Evolutionary conservation across 2,888 invertebrate species (phyloP).

Genomic region (Monopis laevigella): DNA sequence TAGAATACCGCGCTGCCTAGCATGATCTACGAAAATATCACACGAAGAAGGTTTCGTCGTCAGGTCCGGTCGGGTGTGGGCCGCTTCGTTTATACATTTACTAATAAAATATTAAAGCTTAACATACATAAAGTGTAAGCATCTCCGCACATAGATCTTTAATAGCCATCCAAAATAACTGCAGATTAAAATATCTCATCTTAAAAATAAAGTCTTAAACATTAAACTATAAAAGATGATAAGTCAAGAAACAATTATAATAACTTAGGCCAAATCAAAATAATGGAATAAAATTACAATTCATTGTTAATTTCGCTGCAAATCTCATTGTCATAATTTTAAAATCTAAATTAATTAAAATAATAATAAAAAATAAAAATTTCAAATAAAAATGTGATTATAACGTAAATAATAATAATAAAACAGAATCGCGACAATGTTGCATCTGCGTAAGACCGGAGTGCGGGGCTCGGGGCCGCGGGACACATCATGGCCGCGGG

Average conservation of each 20-base stretch:
- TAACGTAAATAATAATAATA: constrained; percentile 6
- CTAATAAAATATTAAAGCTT: constrained; percentile 69
- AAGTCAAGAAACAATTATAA: constrained; percentile 41
- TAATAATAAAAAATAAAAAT: too few species aligned
- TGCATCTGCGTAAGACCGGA: not conserved
- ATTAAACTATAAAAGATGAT: constrained; percentile 50
- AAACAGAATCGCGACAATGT: constrained; percentile 2
- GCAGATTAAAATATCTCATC: constrained; percentile 66
- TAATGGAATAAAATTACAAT: constrained; percentile 26
- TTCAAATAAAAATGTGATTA: constrained; percentile 7
- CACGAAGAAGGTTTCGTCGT: too few species aligned
- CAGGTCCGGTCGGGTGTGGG: constrained; percentile 32
- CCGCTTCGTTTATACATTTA: constrained; percentile 60
- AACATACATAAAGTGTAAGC: constrained; percentile 69
- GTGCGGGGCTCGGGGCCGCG: constrained; percentile 25
- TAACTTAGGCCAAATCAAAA: constrained; percentile 56
- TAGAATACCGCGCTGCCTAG: constrained; percentile 37
- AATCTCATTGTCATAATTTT: constrained; percentile 24
- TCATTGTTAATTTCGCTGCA: constrained; percentile 53
- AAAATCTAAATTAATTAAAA: too few species aligned
- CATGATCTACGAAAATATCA: constrained; percentile 55
- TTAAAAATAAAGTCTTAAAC: constrained; percentile 64
- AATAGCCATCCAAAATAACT: constrained; percentile 68
- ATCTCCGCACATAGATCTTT: constrained; percentile 66
- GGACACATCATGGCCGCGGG: constrained; percentile 18